These are phyloP conservation scores for Mormyrus lacerda DNA, from an alignment of 2,113 vertebrate genomes.

Conservation along the genomic window DNA sequence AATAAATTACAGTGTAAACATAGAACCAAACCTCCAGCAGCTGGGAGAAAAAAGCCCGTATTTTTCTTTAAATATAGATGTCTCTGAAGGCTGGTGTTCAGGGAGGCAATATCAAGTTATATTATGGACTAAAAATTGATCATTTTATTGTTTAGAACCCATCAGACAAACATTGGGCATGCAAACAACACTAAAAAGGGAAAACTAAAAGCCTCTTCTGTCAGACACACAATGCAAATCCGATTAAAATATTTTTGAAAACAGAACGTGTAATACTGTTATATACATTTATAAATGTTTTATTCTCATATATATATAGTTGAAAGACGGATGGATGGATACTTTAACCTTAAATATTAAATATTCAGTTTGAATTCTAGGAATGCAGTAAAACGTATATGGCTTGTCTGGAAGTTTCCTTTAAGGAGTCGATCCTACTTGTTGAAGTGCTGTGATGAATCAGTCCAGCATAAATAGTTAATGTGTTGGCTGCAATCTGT, in stretches of 20 bases:
- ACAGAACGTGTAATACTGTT: background rate
- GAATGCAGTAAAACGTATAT: background rate
- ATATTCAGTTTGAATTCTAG: background rate
- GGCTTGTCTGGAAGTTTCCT: background rate
- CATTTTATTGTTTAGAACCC: background rate
- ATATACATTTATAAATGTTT: background rate
- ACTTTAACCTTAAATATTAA: background rate
- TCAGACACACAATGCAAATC: background rate
- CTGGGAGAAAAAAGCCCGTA: background rate
- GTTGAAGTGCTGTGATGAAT: background rate
- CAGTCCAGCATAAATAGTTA: background rate
- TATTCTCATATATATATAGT: background rate
- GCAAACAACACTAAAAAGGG: background rate
- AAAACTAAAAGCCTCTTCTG: background rate
- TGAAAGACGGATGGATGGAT: background rate
- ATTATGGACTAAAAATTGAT: background rate
- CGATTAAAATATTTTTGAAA: background rate
- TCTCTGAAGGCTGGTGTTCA: background rate
- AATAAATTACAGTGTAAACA: conserved; percentile 1
- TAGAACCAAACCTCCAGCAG: background rate
- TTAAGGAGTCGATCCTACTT: background rate
- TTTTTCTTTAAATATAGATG: background rate
- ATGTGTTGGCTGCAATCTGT: background rate
- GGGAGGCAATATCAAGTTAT: background rate
- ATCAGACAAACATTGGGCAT: background rate